Conservation (phyloP, 2,113 vertebrate species). For the Sciurus niger region DNA sequence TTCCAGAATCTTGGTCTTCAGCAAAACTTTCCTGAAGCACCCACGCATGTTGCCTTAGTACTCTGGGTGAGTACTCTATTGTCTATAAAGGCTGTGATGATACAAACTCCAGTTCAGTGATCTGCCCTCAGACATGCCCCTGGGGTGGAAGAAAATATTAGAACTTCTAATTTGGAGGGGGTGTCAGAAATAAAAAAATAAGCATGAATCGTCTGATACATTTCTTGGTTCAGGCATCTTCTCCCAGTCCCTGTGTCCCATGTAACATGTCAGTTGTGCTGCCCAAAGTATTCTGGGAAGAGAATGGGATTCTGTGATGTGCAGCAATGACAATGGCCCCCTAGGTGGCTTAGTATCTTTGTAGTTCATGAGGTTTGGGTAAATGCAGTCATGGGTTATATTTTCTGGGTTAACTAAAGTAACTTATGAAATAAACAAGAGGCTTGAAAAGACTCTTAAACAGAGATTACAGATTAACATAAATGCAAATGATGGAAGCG, state of each 20-base stretch:
- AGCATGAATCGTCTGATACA: not conserved
- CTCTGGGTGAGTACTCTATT: not conserved
- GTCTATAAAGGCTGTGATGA: not conserved
- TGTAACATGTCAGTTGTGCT: not conserved
- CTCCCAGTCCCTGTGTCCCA: not conserved
- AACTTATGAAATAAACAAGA: not conserved
- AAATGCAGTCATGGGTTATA: not conserved
- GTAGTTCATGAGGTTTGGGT: not conserved
- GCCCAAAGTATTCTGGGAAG: not conserved
- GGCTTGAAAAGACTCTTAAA: not conserved
- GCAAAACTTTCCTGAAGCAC: not conserved
- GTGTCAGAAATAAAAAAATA: not conserved
- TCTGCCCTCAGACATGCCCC: not conserved
- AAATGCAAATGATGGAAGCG: not conserved
- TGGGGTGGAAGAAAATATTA: not conserved
- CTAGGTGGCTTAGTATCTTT: too few relatives aligned
- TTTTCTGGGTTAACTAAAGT: not conserved
- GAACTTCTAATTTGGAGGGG: not conserved
- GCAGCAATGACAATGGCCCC: fast-evolving
- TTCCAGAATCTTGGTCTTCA: not conserved
- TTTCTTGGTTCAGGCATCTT: not conserved
- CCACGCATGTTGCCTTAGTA: fast-evolving
- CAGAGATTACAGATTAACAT: not conserved
- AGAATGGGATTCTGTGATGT: not conserved
- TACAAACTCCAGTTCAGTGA: not conserved